These are phyloP conservation scores for Lamproptera curius DNA, from an alignment of 2,888 invertebrate genomes.

Conservation along the genomic window DNA sequence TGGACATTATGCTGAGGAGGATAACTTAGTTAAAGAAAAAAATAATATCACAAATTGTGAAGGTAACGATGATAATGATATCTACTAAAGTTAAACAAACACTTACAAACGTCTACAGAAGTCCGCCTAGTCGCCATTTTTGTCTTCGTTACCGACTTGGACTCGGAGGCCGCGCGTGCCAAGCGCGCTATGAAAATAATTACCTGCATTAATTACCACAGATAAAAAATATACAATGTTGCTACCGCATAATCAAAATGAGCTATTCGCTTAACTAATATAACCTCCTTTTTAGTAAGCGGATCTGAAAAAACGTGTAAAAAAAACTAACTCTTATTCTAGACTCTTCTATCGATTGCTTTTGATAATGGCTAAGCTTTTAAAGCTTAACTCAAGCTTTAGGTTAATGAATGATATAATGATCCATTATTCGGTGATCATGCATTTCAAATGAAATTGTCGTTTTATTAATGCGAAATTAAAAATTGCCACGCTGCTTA, in stretches of 20 bases:
- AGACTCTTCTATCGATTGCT: too few species aligned
- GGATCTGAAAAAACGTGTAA: too few species aligned
- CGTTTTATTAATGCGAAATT: not conserved
- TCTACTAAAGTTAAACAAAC: too few species aligned
- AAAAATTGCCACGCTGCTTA: too few species aligned
- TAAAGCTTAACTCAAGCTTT: not conserved
- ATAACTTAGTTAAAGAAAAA: too few species aligned
- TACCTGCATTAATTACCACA: not conserved
- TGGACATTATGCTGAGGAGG: too few species aligned
- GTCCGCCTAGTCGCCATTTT: constrained; percentile 48
- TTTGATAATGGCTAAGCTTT: too few species aligned
- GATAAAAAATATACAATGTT: not conserved
- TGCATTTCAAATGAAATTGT: not conserved
- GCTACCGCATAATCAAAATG: not conserved
- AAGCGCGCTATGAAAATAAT: constrained; percentile 43
- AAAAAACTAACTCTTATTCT: too few species aligned
- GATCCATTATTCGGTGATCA: not conserved
- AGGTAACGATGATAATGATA: too few species aligned
- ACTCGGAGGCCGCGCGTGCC: constrained; percentile 55
- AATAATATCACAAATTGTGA: too few species aligned
- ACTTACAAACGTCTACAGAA: constrained; percentile 59
- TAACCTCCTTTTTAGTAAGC: not conserved
- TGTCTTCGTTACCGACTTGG: constrained; percentile 42
- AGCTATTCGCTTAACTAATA: not conserved
- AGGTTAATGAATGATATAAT: not conserved